phyloP scores from a whole-genome alignment of 2,797 vertebrate genomes.

The Bufotes viridis region DNA sequence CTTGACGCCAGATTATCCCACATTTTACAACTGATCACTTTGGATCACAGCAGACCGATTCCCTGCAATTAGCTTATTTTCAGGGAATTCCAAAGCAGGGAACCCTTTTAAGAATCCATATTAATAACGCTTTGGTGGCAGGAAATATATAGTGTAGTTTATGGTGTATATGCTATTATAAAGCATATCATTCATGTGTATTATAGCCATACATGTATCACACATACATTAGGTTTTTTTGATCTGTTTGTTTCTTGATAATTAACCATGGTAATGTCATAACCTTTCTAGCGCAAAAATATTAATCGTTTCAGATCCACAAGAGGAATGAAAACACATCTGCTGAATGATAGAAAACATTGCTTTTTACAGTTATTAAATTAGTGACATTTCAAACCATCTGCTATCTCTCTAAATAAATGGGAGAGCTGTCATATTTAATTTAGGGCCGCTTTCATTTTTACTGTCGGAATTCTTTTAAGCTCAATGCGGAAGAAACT shows the following conservation, averaged over 20 bases:
- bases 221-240: background rate
- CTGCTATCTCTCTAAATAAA: conserved; percentile 52
- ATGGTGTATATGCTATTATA: too few relatives aligned
- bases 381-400: conserved; percentile 46
- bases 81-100: too few relatives aligned
- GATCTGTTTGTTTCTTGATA: conserved; percentile 31
- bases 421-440: conserved; percentile 48
- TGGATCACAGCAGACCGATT: too few relatives aligned
- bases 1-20: too few relatives aligned
- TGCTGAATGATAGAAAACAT: conserved; percentile 48
- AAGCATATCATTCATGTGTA: too few relatives aligned
- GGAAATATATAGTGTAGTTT: too few relatives aligned
- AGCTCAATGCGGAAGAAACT: background rate
- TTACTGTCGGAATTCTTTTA: conserved; percentile 25
- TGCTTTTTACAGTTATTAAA: conserved; percentile 54
- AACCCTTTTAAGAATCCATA: too few relatives aligned
- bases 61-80: too few relatives aligned
- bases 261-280: conserved; percentile 44
- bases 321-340: conserved; percentile 46
- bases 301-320: conserved; percentile 31
- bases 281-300: conserved; percentile 41
- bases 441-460: conserved; percentile 43
- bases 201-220: too few relatives aligned
- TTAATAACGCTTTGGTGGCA: too few relatives aligned
- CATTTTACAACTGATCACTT: too few relatives aligned